Evolutionary conservation across 2,888 invertebrate species (phyloP).

Genomic region (Acanthoscelides obtectus): DNA sequence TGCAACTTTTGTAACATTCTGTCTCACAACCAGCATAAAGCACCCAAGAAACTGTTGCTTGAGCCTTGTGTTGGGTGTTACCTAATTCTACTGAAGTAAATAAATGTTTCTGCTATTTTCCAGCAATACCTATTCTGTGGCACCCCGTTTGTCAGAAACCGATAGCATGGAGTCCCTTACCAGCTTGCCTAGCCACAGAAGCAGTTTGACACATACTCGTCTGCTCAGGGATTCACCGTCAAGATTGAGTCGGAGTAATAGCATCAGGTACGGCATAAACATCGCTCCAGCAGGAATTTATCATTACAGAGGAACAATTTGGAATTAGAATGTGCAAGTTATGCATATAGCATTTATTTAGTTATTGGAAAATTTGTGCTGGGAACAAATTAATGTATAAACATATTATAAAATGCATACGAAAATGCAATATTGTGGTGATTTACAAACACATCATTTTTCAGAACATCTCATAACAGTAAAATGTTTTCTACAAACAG

Average conservation of each 20-base stretch:
- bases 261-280: slow-evolving; percentile 66
- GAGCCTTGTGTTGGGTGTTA: no score
- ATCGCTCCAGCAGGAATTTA: neutral
- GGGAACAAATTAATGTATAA: neutral
- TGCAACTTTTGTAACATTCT: no score
- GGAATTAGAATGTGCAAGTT: neutral
- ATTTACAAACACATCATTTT: neutral
- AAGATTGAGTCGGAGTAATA: slow-evolving; percentile 83
- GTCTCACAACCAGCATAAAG: no score
- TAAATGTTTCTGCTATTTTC: slow-evolving; percentile 1
- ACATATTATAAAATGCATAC: no score
- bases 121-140: slow-evolving; percentile 69
- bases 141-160: slow-evolving; percentile 78
- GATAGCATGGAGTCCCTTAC: slow-evolving; percentile 83
- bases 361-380: neutral
- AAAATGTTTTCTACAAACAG: slow-evolving; percentile 49
- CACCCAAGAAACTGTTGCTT: no score
- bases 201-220: slow-evolving; percentile 69
- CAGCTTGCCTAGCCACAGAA: slow-evolving; percentile 51
- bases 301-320: neutral
- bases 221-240: slow-evolving; percentile 66
- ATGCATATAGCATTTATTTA: neutral
- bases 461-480: neutral
- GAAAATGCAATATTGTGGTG: neutral
- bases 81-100: no score